Evolutionary conservation across 2,888 invertebrate species (phyloP).

Genomic region (Melinaea menophilus): DNA sequence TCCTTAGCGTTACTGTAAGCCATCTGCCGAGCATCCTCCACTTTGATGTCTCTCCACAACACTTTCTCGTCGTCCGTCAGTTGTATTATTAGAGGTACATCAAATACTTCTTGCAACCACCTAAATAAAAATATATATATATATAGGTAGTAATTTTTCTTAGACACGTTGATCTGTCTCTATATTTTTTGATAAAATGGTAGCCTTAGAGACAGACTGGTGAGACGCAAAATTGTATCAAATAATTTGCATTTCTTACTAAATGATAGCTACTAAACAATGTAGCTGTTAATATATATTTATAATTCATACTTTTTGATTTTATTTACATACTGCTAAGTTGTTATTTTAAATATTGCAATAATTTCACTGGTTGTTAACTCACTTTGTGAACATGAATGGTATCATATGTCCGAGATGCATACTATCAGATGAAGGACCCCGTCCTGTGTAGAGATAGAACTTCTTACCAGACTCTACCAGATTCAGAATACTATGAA

Average conservation of each 20-base stretch:
- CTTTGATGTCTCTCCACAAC: constrained; percentile 95
- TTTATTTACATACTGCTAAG: no score
- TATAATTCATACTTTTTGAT: no score
- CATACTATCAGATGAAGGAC: constrained; percentile 96
- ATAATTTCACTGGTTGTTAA: constrained; percentile 23
- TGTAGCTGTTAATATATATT: no score
- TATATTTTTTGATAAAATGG: no score
- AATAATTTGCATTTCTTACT: no score
- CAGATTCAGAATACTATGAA: constrained; percentile 89
- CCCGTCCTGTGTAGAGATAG: constrained; percentile 97
- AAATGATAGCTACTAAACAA: no score
- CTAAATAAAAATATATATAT: constrained; percentile 60
- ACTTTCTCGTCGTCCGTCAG: constrained; percentile 99
- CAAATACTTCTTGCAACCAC: constrained; percentile 97
- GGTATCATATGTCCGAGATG: constrained; percentile 98
- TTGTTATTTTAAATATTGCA: neutral
- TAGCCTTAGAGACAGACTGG: no score
- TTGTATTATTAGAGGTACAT: constrained; percentile 97
- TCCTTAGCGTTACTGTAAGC: constrained; percentile 97
- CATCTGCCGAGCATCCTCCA: constrained; percentile 91
- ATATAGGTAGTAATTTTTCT: no score
- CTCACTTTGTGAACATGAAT: constrained; percentile 95
- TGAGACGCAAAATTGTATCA: no score
- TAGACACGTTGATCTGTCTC: no score
- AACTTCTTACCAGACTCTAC: constrained; percentile 96